Conservation (phyloP, 2,113 vertebrate genomes). For the Cynoglossus semilaevis region DNA sequence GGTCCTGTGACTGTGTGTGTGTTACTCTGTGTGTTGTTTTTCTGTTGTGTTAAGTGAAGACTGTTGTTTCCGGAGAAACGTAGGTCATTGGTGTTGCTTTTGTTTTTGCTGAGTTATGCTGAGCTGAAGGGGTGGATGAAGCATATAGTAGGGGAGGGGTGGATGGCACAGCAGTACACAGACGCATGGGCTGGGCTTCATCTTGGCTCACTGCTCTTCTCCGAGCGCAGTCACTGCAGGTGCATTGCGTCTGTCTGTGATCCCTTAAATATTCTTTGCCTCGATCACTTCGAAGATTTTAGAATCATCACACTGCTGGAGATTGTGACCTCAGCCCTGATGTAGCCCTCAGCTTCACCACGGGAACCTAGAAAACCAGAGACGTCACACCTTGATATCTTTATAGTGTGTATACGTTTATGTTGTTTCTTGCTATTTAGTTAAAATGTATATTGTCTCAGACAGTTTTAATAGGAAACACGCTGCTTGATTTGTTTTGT, state of each 20-base stretch:
- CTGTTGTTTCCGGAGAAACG: slow-evolving; percentile 15
- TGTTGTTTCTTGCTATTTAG: too few relatives aligned
- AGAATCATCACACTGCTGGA: background rate
- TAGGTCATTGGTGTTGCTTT: slow-evolving; percentile 11
- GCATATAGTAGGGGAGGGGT: slow-evolving; percentile 15
- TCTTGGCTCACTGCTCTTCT: slow-evolving; percentile 55
- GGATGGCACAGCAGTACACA: slow-evolving; percentile 14
- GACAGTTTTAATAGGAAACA: too few relatives aligned
- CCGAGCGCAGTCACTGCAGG: slow-evolving; percentile 66
- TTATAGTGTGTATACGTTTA: too few relatives aligned
- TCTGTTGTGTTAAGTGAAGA: slow-evolving; percentile 1
- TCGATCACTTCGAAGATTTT: background rate
- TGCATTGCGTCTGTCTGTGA: slow-evolving; percentile 70
- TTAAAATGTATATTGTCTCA: too few relatives aligned
- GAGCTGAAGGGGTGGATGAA: background rate
- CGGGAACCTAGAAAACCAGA: background rate
- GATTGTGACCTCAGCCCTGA: background rate
- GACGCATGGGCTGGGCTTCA: slow-evolving; percentile 64
- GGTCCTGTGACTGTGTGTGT: slow-evolving; percentile 1
- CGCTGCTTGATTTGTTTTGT: background rate
- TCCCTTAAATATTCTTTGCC: slow-evolving; percentile 22
- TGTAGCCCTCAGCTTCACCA: slow-evolving; percentile 10
- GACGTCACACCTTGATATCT: too few relatives aligned
- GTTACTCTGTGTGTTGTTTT: slow-evolving; percentile 38
- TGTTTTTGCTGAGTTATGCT: slow-evolving; percentile 58